These are phyloP conservation scores for Fukomys damarensis DNA, from an alignment of 2,113 vertebrate genomes.

Conservation along the genomic window DNA sequence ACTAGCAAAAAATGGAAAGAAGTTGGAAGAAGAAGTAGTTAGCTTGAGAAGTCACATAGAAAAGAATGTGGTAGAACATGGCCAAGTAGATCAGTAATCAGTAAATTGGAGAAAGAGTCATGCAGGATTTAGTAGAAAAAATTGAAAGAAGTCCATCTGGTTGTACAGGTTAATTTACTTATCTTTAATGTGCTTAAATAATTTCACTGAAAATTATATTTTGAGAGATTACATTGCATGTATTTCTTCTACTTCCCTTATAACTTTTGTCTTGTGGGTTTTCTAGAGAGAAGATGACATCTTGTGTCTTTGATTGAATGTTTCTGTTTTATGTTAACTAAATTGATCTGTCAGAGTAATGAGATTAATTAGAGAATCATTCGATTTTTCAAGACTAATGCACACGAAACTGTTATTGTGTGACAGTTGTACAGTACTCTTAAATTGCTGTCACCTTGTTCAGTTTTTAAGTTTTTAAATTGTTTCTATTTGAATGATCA, in stretches of 20 bases:
- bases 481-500: not conserved
- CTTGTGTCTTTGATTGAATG: not conserved
- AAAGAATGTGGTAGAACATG: constrained; percentile 84
- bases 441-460: not conserved
- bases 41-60: constrained; percentile 87
- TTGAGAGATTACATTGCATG: not conserved
- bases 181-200: not conserved
- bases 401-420: not conserved
- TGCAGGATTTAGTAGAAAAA: constrained; percentile 91
- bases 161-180: constrained; percentile 90
- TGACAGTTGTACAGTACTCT: not conserved
- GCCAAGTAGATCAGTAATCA: constrained; percentile 89
- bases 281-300: not conserved
- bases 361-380: not conserved
- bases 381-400: not conserved
- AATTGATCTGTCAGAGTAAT: not conserved
- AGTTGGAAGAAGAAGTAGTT: constrained; percentile 90
- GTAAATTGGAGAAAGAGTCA: constrained; percentile 90
- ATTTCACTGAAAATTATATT: not conserved
- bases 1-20: constrained; percentile 89
- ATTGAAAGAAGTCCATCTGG: constrained; percentile 93
- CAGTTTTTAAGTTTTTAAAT: not conserved
- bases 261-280: not conserved
- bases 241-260: not conserved
- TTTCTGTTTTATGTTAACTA: not conserved